These are phyloP conservation scores for Drosophila neocordata DNA, from an alignment of 1,140 invertebrate genomes.

Conservation along the genomic window DNA sequence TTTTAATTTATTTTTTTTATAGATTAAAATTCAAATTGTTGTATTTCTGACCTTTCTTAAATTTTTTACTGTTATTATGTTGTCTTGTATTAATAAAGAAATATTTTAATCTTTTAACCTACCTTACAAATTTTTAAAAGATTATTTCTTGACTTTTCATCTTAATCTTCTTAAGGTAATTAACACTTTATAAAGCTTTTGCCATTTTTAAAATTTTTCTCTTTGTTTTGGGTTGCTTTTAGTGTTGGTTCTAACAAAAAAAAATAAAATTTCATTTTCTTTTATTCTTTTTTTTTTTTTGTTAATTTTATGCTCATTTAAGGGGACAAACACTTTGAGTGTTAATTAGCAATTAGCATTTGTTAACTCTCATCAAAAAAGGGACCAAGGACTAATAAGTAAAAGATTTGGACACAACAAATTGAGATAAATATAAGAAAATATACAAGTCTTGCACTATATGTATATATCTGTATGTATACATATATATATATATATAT, in stretches of 20 bases:
- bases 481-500: background rate
- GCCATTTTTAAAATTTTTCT: background rate
- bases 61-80: too few species aligned
- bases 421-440: slow-evolving; percentile 13
- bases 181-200: slow-evolving; percentile 4
- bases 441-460: background rate
- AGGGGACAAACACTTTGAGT: slow-evolving; percentile 6
- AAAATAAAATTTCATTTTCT: background rate
- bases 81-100: too few species aligned
- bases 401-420: slow-evolving; percentile 9
- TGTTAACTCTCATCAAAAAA: slow-evolving; percentile 9
- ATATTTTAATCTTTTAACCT: too few species aligned
- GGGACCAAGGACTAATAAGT: slow-evolving; percentile 4
- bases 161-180: slow-evolving; percentile 1
- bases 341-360: slow-evolving; percentile 24
- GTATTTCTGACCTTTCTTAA: too few species aligned
- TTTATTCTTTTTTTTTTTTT: background rate
- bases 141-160: background rate
- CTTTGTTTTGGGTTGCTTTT: background rate
- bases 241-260: background rate
- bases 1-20: too few species aligned
- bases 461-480: background rate
- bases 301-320: slow-evolving; percentile 3
- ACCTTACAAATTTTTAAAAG: too few species aligned
- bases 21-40: too few species aligned